Base-by-base conservation (phyloP, 2,113 vertebrate genomes). In the Zeus faber region DNA sequence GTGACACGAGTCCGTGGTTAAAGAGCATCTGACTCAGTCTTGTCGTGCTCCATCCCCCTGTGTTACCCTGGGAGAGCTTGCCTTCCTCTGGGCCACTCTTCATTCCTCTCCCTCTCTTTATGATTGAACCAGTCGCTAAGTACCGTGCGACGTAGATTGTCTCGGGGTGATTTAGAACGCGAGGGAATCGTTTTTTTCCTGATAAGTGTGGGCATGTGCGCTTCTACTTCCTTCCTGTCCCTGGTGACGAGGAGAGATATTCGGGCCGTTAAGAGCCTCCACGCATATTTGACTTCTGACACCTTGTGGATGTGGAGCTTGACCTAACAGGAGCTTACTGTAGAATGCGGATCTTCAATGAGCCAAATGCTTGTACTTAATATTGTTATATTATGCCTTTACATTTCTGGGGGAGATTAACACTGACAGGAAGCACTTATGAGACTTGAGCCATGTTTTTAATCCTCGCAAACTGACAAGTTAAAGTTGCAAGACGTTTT, bases 401-500 rank as follows among this genome's bases (percentile, higher is more conserved):
- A 7, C 1, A 18, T 58, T 58, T 73, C 48, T 35, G 20, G 59
- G n/a, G 48, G 21, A 50, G 56, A 69, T 70, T 62, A 72, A 62
- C 26, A 22, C 44, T 44, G 67, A 39, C 35, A 55, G 54, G 55
- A 71, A 60, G 64, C 25, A 18, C 53, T 62, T 33, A 63, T 61
- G 50, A 62, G 59, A 63, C 56, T 8, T 25, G 37, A 68, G 24
- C 39, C 25, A n/a, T 37, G 45, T 37, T 62, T 65, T 48, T 58
- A 67, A 63, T 45, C 31, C 16, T 17, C 54, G 49, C 18, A 33
- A 50, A 54, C 43, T 48, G 31, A 41, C 23, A 57, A 55, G 17
- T 46, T 44, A 52, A 55, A 51, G 33, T 21, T 16, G 14, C 20
- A 8, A 43, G n/a, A 63, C 20, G 43, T n/a, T n/a, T n/a, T n/a